Evolutionary conservation across 2,797 vertebrate genomes (phyloP), one percentile per base, ranked within the genome.

Genomic region (Garrulus glandarius): DNA sequence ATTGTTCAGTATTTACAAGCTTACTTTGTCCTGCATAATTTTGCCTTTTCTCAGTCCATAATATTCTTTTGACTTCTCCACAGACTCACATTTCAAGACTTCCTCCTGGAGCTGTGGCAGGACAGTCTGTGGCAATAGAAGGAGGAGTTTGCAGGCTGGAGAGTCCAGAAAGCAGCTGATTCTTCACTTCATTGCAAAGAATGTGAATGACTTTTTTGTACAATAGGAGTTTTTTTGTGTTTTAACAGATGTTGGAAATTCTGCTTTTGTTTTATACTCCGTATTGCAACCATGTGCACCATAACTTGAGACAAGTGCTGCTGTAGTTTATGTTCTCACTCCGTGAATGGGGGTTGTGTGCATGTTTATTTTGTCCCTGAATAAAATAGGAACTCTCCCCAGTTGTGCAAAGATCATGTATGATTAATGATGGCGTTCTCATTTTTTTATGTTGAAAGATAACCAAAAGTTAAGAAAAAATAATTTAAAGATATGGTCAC

Each of bases 71-170:
- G 81, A 22, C 87, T 96, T 97, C 93, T 96, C 95, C 91, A 68
- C 98, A 99, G 99, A 99, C 99, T 87, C 99, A 99, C 98, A 99
- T 99, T 98, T 99, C 99, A 92, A 99, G 99, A 97, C 98, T 99
- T 95, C 99, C 99, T 89, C 99, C 99, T 1, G 99, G 99, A 77
- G 99, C 99, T 0, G 98, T 99, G 95, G 99, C 99, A n/a, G 99
- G 99, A 94, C 99, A 99, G 97, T 99, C 99, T 0, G 98, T 99
- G 97, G 99, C 99, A 57, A 99, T 99, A 50, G 99, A 99, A 98
- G 99, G 99, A 95, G 99, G 99, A 49, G 99, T 99, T 92, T 99
- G 99, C 97, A 98, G 99, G 63, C 98, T 99, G 95, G 98, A 98
- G 95, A 99, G 96, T 84, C 96, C 97, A 10, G 97, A 95, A 92